Evolutionary conservation across 2,888 invertebrate genomes (phyloP), one percentile per base, ranked within the genome.

Genomic region (Neelides folsomi): DNA sequence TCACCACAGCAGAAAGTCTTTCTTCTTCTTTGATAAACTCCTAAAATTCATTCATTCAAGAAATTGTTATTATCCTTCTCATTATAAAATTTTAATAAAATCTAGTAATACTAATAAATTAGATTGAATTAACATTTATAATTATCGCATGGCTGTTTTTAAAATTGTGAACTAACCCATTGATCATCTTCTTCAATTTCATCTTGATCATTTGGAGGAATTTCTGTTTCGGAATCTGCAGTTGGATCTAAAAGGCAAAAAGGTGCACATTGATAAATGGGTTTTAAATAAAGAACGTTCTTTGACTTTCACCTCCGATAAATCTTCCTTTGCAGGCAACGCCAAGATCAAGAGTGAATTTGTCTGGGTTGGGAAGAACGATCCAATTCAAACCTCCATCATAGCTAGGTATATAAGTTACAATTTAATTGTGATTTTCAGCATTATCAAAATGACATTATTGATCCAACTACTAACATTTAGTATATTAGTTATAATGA

Each of bases 1-100:
- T 74, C 8, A 87, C 77, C 0, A 79, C 78, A 1, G 83, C 81
- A 0, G 85, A 75, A 35, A 88, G 67, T n/a, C 86, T 77, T 59
- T 79, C 80, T 66, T 87, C 87, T 68, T 88, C 87, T 68, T 83
- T 86, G 54, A 87, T 72, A 68, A 59, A 53, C 2, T 52, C 56
- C 62, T 60, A 39, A 10, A 19, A 38, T 20, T 6, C 18, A n/a
- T n/a, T n/a, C n/a, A n/a, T n/a, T n/a, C n/a, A n/a, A n/a, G n/a
- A n/a, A n/a, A n/a, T n/a, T n/a, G n/a, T n/a, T n/a, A n/a, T n/a
- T n/a, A n/a, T n/a, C n/a, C n/a, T n/a, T n/a, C n/a, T n/a, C n/a
- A n/a, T n/a, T n/a, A 27, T 27, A 27, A 27, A 27, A 27, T 27
- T 27, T 3, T 5, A 27, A 27, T 27, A 27, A 27, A n/a, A n/a